Evolutionary conservation across 2,888 invertebrate genomes (phyloP).

Genomic region (Euplagia quadripunctaria): DNA sequence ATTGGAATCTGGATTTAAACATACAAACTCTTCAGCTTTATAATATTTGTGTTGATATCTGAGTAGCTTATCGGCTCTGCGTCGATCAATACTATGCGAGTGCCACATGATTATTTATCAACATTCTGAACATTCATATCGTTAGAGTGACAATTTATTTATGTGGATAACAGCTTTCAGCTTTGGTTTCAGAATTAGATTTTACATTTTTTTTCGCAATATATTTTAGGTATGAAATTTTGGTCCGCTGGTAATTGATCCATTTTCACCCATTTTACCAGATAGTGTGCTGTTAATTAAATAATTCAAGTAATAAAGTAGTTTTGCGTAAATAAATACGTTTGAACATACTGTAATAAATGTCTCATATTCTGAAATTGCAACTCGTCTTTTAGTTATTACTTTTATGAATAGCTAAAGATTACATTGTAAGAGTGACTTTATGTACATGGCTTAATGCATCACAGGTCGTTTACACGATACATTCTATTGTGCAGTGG

Average conservation of each 20-base stretch:
- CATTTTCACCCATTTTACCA: neutral
- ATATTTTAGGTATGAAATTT: too few relatives aligned
- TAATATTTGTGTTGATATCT: conserved; percentile 2
- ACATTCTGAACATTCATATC: conserved; percentile 23
- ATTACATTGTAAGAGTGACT: neutral
- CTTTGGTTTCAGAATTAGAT: neutral
- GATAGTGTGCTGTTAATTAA: neutral
- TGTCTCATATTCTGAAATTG: neutral
- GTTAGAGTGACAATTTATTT: conserved; percentile 5
- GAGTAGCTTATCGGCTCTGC: conserved; percentile 32
- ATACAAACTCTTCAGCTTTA: neutral
- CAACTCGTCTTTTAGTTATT: neutral
- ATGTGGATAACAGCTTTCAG: neutral
- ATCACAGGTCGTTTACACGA: neutral
- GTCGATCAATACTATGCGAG: conserved; percentile 40
- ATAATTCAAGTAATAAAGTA: neutral
- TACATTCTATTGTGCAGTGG: neutral
- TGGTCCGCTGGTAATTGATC: neutral
- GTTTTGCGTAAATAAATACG: neutral
- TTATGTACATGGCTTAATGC: neutral
- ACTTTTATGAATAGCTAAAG: neutral
- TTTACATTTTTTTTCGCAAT: neutral
- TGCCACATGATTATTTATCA: conserved; percentile 27
- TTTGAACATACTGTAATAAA: neutral
- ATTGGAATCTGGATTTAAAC: neutral